Evolutionary conservation across 2,888 invertebrate genomes (phyloP), one percentile per base, ranked within the genome.

Genomic region (Drosophila niveifrons): DNA sequence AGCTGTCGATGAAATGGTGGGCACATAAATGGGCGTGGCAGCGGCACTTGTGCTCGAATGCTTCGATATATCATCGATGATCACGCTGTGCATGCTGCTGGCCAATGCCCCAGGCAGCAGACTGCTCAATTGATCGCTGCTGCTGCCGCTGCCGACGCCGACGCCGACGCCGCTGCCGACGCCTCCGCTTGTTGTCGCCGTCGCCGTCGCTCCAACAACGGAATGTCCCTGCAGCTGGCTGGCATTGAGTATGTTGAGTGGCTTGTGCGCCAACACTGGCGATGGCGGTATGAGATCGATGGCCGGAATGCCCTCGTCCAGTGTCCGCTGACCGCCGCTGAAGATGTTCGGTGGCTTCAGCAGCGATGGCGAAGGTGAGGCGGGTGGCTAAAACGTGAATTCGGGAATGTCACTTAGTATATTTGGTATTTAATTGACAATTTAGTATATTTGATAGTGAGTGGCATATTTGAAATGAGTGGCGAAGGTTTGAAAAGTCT

Each of bases 221-320:
- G 82, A 67, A 78, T 88, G 89, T 63, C 82, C 90, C 75, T 89
- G 91, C 80, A 91, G 72, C 69, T 91, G 91, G 71, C 91, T 91
- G 80, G 90, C 91, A 65, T 91, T 91, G 34, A 91, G 80, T 69
- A 92, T 91, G 59, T 92, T 92, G 7, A 92, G 72, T 34, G 91
- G 90, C 73, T 92, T 92, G 76, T 91, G 92, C 34, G 91, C 78
- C 75, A 91, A 70, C 68, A 91, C 86, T 3, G 92, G 91, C 17
- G 92, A 92, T 13, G 92, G 91, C 56, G 91, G 91, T 68, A 92
- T 92, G 64, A 92, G 90, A 80, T 92, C 92, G 58, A 92, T 91
- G 59, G 90, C 90, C 53, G 92, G 92, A 64, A 92, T 90, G 67
- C 92, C 91, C 78, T 92, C 93, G 65, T 92, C 92, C 50, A 92